phyloP scores from a whole-genome alignment of 2,113 vertebrate genomes.

The Mobula birostris region DNA sequence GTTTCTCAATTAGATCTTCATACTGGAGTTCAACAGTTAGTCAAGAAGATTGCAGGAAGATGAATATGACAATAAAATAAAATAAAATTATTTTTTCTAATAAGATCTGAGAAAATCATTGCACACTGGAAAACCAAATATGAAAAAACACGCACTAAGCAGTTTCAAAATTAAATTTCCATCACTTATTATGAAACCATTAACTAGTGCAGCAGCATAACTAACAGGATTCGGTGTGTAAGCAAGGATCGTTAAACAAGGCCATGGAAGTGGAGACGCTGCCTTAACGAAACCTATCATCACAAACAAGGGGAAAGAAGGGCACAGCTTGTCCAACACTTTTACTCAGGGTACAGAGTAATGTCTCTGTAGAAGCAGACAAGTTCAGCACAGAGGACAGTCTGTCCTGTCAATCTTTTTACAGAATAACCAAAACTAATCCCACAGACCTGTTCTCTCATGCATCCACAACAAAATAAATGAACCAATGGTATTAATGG shows the following conservation, averaged over 20 bases:
- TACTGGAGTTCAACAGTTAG: slow-evolving; percentile 7
- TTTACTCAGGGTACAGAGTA: not conserved
- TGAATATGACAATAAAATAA: slow-evolving; percentile 34
- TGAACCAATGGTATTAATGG: too few relatives aligned
- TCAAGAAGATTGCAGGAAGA: slow-evolving; percentile 14
- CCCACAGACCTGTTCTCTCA: not conserved
- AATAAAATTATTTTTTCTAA: slow-evolving; percentile 33
- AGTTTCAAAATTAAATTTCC: slow-evolving; percentile 34
- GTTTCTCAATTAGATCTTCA: slow-evolving; percentile 25
- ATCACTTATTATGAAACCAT: slow-evolving; percentile 31
- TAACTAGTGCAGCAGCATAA: slow-evolving; percentile 32
- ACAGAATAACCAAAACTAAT: not conserved
- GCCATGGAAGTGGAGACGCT: slow-evolving; percentile 4
- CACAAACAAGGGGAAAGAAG: slow-evolving; percentile 1
- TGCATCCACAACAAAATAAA: too few relatives aligned
- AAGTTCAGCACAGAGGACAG: not conserved
- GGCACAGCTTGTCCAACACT: not conserved
- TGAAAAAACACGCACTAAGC: slow-evolving; percentile 32
- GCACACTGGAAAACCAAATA: slow-evolving; percentile 8
- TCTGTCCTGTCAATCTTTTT: too few relatives aligned
- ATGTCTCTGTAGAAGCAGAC: not conserved
- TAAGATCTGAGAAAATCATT: slow-evolving; percentile 22
- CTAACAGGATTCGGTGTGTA: slow-evolving; percentile 33
- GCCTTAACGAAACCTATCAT: not conserved
- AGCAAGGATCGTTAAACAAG: slow-evolving; percentile 32